A percentile compares a stretch with the other conserved stretches of the same genome.
Evolutionary conservation across 2,888 invertebrate genomes (phyloP).

Genomic region (Pristionchus arcanus): DNA sequence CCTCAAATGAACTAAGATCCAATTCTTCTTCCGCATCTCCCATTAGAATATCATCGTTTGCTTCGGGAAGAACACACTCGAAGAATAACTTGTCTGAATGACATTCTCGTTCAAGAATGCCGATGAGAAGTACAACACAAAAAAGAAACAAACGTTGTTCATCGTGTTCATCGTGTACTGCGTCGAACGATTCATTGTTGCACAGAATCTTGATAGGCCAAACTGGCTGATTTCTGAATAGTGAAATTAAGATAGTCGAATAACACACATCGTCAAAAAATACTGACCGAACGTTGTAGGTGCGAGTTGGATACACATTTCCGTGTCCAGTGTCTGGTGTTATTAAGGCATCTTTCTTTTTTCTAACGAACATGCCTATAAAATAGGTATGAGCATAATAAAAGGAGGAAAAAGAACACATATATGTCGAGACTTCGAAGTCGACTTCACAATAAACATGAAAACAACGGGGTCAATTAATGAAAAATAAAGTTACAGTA

Average conservation of each 20-base stretch:
- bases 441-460: too few relatives aligned
- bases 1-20: not conserved
- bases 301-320: not conserved
- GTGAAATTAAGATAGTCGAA: not conserved
- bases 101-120: not conserved
- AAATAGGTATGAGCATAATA: not conserved
- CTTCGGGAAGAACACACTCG: not conserved
- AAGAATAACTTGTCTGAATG: not conserved
- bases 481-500: too few relatives aligned
- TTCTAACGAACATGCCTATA: not conserved
- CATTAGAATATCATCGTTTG: not conserved
- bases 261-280: not conserved
- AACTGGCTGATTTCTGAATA: not conserved
- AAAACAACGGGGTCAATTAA: too few relatives aligned
- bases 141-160: not conserved
- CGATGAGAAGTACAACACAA: not conserved
- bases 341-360: not conserved
- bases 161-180: not conserved
- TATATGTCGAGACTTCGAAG: not conserved
- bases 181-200: not conserved
- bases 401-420: not conserved
- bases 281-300: constrained; percentile 4
- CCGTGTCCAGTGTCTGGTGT: not conserved
- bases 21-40: not conserved
- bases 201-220: not conserved